A percentile compares a stretch with the other conserved stretches of the same genome.
phyloP scores from a whole-genome alignment of 2,888 invertebrate species.

The Yponomeuta sedellus region DNA sequence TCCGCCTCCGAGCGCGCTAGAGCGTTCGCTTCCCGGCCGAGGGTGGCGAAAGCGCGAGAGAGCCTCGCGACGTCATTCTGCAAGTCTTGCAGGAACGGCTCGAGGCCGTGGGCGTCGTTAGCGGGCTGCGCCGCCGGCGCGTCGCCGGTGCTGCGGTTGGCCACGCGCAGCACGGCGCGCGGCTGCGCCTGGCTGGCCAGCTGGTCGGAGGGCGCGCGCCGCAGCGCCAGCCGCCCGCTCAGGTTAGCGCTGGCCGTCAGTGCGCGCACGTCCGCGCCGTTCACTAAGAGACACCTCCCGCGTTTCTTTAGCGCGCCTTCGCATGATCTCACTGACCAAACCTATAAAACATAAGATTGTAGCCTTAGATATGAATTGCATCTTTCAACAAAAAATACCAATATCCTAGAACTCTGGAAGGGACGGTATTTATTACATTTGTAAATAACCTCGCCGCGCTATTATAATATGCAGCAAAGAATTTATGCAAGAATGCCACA shows the following conservation, averaged over 20 bases:
- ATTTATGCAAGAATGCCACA: no score
- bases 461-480: no score
- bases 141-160: conserved; percentile 43
- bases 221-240: conserved; percentile 51
- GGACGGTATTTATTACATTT: no score
- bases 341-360: conserved; percentile 33
- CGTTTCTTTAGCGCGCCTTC: conserved; percentile 65
- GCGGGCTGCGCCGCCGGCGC: conserved; percentile 21
- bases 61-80: conserved; percentile 55
- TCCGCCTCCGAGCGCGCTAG: conserved; percentile 44
- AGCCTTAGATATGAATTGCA: no score
- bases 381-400: no score
- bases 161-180: conserved; percentile 60
- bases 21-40: conserved; percentile 51
- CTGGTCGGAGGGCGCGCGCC: conserved; percentile 50
- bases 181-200: conserved; percentile 44
- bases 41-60: conserved; percentile 52
- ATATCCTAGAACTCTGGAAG: no score
- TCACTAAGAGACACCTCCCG: conserved; percentile 52
- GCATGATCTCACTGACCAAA: conserved; percentile 64
- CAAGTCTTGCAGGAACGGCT: conserved; percentile 51
- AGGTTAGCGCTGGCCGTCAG: conserved; percentile 44
- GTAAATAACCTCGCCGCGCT: no score
- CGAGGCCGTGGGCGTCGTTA: conserved; percentile 30
- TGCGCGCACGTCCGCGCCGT: conserved; percentile 49